These are phyloP conservation scores for Pteronotus mesoamericanus DNA, from an alignment of 2,797 vertebrate genomes.

Conservation along the genomic window DNA sequence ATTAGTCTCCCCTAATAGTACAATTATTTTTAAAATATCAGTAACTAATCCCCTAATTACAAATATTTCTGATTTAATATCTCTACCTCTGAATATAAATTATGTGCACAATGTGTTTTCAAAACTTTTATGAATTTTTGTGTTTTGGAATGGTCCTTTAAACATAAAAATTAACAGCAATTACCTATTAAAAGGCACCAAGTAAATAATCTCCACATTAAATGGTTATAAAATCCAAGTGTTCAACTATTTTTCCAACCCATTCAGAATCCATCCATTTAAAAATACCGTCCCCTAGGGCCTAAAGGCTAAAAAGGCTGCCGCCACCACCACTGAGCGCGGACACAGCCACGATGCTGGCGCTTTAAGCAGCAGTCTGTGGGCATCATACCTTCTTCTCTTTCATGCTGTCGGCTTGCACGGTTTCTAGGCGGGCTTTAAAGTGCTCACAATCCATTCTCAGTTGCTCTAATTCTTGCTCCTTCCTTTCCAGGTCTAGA, in stretches of 20 bases:
- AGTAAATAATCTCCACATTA: background rate
- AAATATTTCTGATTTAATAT: background rate
- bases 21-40: constrained; percentile 27
- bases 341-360: fast-evolving
- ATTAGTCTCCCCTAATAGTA: background rate
- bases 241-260: background rate
- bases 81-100: background rate
- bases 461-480: constrained; percentile 86
- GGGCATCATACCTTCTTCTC: constrained; percentile 88
- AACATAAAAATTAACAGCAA: background rate
- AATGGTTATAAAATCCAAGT: background rate
- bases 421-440: constrained; percentile 85
- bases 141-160: background rate
- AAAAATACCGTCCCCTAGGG: background rate
- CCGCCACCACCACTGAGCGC: fast-evolving
- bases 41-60: background rate
- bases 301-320: background rate
- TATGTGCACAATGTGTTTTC: background rate
- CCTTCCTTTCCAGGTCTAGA: constrained; percentile 83
- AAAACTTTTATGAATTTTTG: background rate
- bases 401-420: constrained; percentile 86
- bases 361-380: fast-evolving
- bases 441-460: constrained; percentile 89
- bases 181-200: background rate
- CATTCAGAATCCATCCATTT: background rate